Evolutionary conservation across 2,113 vertebrate genomes (phyloP).

Genomic region (Hemicordylus capensis): DNA sequence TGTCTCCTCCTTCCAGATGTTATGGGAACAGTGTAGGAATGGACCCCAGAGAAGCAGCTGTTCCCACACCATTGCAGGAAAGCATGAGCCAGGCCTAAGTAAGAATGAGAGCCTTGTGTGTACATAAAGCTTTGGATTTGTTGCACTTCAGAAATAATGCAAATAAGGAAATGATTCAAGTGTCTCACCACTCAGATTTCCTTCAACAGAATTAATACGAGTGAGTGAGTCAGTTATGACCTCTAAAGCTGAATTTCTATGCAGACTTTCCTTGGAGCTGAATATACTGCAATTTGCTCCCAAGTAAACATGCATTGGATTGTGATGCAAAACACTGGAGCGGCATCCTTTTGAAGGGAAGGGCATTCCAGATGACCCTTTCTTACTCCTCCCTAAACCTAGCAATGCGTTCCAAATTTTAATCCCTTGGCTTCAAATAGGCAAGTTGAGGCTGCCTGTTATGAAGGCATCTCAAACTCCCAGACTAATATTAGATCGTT

Average conservation of each 20-base stretch:
- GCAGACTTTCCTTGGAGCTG: fast-evolving
- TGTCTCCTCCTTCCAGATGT: neutral
- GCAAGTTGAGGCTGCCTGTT: conserved; percentile 43
- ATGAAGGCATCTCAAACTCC: conserved; percentile 28
- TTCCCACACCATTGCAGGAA: neutral
- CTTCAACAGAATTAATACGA: neutral
- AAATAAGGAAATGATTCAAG: neutral
- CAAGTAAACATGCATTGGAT: neutral
- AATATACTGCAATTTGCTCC: too few relatives aligned
- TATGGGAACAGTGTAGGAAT: neutral
- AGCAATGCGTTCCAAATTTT: conserved; percentile 38
- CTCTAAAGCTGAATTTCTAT: too few relatives aligned
- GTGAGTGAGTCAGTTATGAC: neutral
- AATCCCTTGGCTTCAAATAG: conserved; percentile 46
- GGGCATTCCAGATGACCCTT: neutral
- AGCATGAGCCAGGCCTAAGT: neutral
- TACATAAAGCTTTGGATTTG: neutral
- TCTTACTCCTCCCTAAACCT: fast-evolving
- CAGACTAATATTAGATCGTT: conserved; percentile 74
- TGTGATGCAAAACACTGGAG: fast-evolving
- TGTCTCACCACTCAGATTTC: neutral
- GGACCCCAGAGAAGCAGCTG: neutral
- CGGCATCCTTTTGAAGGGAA: neutral
- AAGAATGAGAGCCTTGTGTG: neutral
- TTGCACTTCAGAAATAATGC: neutral